phyloP scores from a whole-genome alignment of 2,797 vertebrate genomes.

The Lates japonicus region DNA sequence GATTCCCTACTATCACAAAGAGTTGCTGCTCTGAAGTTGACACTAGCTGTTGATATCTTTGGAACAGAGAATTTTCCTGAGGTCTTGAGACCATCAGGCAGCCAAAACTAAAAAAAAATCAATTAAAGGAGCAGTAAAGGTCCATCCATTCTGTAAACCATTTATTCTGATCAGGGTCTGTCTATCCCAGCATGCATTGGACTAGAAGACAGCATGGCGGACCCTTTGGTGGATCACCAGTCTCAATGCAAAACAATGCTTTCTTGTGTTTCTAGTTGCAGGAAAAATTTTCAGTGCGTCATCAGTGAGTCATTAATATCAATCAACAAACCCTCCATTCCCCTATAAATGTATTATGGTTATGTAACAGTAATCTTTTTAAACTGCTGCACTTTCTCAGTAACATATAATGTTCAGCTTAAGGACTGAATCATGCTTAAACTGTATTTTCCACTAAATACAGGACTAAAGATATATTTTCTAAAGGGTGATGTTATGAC shows the following conservation, averaged over 20 bases:
- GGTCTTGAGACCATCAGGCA: not conserved
- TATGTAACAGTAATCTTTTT: not conserved
- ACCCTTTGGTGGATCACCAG: not conserved
- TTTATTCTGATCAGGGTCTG: not conserved
- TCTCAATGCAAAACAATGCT: not conserved
- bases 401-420: not conserved
- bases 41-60: not conserved
- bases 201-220: not conserved
- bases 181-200: not conserved
- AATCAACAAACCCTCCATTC: not conserved
- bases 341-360: not conserved
- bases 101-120: not conserved
- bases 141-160: not conserved
- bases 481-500: not conserved
- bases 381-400: not conserved
- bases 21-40: slow-evolving; percentile 3
- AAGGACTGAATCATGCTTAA: not conserved
- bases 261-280: not conserved
- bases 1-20: slow-evolving; percentile 4
- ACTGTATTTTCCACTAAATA: not conserved
- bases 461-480: not conserved
- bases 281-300: not conserved
- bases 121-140: not conserved
- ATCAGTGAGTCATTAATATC: not conserved
- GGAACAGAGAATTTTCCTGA: not conserved